Conservation (phyloP, 2,797 vertebrate species). For the Sebastes umbrosus region DNA sequence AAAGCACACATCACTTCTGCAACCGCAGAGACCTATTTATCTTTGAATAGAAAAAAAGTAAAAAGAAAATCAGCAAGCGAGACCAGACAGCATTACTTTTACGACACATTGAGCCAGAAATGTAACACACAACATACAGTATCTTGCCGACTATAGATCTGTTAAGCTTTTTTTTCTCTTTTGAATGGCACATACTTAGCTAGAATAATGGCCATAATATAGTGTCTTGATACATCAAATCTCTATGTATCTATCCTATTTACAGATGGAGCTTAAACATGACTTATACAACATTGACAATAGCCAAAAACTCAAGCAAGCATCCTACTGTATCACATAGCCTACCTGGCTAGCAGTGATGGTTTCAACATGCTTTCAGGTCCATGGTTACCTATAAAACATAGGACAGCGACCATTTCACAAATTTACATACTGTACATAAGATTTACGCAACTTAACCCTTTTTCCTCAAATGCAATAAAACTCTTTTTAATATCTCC, state of each 20-base stretch:
- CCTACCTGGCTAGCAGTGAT: conserved; percentile 82
- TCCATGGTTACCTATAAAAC: conserved; percentile 82
- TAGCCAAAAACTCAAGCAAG: conserved; percentile 83
- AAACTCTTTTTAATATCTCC: conserved; percentile 72
- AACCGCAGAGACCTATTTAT: conserved; percentile 80
- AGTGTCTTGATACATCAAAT: conserved; percentile 83
- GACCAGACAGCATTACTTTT: conserved; percentile 85
- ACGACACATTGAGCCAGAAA: conserved; percentile 85
- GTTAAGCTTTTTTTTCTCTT: conserved; percentile 75
- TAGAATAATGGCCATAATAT: conserved; percentile 85
- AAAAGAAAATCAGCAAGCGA: conserved; percentile 84
- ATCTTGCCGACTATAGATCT: conserved; percentile 83
- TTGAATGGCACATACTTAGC: conserved; percentile 83
- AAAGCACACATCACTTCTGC: conserved; percentile 83
- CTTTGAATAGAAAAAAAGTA: conserved; percentile 74
- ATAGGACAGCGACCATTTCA: conserved; percentile 78
- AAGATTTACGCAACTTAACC: conserved; percentile 73
- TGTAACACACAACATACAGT: conserved; percentile 85
- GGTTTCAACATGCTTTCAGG: conserved; percentile 84
- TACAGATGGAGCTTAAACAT: conserved; percentile 85
- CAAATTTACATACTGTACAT: conserved; percentile 85
- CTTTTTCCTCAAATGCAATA: conserved; percentile 68
- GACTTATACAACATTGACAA: conserved; percentile 84
- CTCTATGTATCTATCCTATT: conserved; percentile 85
- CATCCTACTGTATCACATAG: conserved; percentile 79